These are phyloP conservation scores for Laterallus jamaicensis DNA, from an alignment of 2,113 vertebrate species.

Conservation along the genomic window DNA sequence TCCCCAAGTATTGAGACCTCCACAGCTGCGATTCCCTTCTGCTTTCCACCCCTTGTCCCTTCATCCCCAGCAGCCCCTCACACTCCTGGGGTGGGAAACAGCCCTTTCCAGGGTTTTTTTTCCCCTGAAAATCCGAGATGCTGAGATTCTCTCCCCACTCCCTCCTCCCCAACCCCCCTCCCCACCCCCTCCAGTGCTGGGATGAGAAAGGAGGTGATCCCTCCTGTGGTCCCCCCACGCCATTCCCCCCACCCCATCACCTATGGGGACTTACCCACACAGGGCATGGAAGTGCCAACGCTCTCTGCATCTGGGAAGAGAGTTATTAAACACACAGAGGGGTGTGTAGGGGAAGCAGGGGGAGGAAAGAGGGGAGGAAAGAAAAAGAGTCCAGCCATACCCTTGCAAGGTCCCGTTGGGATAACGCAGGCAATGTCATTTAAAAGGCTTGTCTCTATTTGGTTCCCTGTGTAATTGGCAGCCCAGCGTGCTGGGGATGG, in stretches of 20 bases:
- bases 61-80: not conserved
- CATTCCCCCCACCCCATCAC: not conserved
- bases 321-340: not conserved
- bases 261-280: not conserved
- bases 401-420: slow-evolving; percentile 9
- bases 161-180: not conserved
- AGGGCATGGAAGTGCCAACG: not conserved
- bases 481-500: not conserved
- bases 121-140: not conserved
- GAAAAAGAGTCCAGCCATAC: not conserved
- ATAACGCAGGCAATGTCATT: not conserved
- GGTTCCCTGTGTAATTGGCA: not conserved
- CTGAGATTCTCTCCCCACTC: not conserved
- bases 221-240: not conserved
- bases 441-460: not conserved
- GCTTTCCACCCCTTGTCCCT: not conserved
- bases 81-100: rapidly evolving
- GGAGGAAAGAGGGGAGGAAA: not conserved
- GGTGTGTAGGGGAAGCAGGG: not conserved
- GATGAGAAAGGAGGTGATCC: not conserved
- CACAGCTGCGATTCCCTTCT: rapidly evolving
- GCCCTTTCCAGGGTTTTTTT: not conserved
- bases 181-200: not conserved
- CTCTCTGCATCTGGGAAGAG: slow-evolving; percentile 26
- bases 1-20: not conserved